phyloP scores from a whole-genome alignment of 2,888 invertebrate genomes.

The Drosophila suboccidentalis region DNA sequence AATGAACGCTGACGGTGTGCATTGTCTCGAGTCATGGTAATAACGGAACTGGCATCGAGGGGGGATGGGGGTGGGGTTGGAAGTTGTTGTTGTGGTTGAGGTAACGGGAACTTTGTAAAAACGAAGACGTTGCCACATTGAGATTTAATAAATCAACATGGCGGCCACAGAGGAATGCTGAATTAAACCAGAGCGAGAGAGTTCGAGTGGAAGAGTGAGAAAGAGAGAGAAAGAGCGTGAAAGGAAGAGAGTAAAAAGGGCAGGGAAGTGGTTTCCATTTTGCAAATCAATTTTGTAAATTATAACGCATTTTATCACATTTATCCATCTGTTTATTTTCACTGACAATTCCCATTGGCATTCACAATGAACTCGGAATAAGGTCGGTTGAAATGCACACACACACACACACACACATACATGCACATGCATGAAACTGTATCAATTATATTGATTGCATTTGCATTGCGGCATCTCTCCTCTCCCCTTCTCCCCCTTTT shows the following conservation, averaged over 20 bases:
- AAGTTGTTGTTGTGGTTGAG: not conserved
- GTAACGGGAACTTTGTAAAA: slow-evolving; percentile 11
- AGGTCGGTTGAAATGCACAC: slow-evolving; percentile 14
- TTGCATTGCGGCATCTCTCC: slow-evolving; percentile 59
- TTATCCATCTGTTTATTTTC: slow-evolving; percentile 29
- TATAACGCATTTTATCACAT: slow-evolving; percentile 58
- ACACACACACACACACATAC: slow-evolving; percentile 2
- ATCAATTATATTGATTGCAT: slow-evolving; percentile 82
- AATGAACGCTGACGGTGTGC: slow-evolving; percentile 74
- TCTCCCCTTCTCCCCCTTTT: not conserved
- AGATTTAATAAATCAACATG: slow-evolving; percentile 71
- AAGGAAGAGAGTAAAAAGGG: not conserved
- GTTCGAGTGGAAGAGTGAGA: not conserved
- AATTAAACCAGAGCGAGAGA: slow-evolving; percentile 6
- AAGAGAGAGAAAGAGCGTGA: not conserved
- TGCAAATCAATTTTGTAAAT: slow-evolving; percentile 67
- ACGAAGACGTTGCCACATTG: slow-evolving; percentile 45
- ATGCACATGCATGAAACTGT: slow-evolving; percentile 15
- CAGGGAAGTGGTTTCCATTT: slow-evolving; percentile 40
- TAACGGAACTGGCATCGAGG: slow-evolving; percentile 13
- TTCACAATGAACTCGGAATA: slow-evolving; percentile 42
- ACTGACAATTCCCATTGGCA: slow-evolving; percentile 50
- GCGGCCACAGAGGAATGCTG: slow-evolving; percentile 33
- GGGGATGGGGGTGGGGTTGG: not conserved
- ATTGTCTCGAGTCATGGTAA: slow-evolving; percentile 67